Percentiles rank a stretch among this genome's conserved stretches.
Evolutionary conservation across 92 coral and sea anemone genomes (phyloP).

Genomic region (Nematostella vectensis): DNA sequence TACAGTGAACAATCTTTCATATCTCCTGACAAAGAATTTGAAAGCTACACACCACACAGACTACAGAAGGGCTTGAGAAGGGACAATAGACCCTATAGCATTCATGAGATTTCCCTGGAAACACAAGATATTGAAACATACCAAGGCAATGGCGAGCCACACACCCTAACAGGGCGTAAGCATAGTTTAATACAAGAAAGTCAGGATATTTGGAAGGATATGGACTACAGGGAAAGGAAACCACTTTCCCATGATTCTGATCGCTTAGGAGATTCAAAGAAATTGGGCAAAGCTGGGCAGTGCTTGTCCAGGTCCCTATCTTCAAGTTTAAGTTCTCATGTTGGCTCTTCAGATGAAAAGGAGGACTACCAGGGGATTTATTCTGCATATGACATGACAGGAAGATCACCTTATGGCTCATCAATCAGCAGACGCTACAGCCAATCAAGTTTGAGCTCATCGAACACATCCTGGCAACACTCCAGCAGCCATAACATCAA

Average conservation of each 20-base stretch:
- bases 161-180: too few relatives aligned
- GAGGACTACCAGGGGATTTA: slow-evolving; percentile 72
- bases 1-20: slow-evolving; percentile 15
- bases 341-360: slow-evolving; percentile 68
- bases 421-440: slow-evolving; percentile 42
- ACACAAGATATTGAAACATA: not conserved
- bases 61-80: too few relatives aligned
- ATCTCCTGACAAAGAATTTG: slow-evolving; percentile 1
- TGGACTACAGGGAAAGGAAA: too few relatives aligned
- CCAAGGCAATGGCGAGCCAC: too few relatives aligned
- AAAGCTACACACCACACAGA: not conserved
- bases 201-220: too few relatives aligned
- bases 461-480: slow-evolving; percentile 80
- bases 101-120: slow-evolving; percentile 47
- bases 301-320: slow-evolving; percentile 55
- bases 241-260: too few relatives aligned
- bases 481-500: slow-evolving; percentile 30
- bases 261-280: too few relatives aligned
- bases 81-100: slow-evolving; percentile 53
- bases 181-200: too few relatives aligned
- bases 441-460: slow-evolving; percentile 84
- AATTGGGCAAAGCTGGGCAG: too few relatives aligned
- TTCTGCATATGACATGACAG: slow-evolving; percentile 75
- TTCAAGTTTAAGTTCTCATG: slow-evolving; percentile 71
- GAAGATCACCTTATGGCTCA: slow-evolving; percentile 69